phyloP scores from a whole-genome alignment of 37 sponge, comb jelly and placozoan species.

The Aplysina aerophoba region DNA sequence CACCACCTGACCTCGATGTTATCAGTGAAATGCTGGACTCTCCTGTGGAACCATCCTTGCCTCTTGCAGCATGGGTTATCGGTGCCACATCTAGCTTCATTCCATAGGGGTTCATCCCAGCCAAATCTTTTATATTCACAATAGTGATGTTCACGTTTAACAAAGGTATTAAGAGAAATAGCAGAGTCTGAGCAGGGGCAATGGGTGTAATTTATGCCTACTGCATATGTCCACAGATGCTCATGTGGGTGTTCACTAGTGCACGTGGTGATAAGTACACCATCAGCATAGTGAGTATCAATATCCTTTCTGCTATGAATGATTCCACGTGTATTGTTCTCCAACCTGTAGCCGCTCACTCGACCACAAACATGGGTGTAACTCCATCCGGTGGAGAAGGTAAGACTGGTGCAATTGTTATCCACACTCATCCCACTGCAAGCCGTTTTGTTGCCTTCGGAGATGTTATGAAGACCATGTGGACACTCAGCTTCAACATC shows the following conservation, averaged over 20 bases:
- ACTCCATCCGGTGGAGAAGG: not conserved
- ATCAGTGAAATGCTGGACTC: not conserved
- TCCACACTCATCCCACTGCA: not conserved
- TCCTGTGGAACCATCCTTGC: constrained; percentile 12
- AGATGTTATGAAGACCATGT: not conserved
- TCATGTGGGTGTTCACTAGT: not conserved
- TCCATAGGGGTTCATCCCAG: constrained; percentile 29
- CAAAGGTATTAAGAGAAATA: not conserved
- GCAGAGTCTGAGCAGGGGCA: not conserved
- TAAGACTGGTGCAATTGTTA: not conserved
- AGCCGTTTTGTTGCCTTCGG: not conserved
- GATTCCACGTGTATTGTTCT: not conserved
- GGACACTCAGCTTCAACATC: not conserved
- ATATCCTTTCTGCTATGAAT: not conserved
- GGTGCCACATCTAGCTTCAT: not conserved
- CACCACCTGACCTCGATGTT: constrained; percentile 33
- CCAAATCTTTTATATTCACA: not conserved
- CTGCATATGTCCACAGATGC: constrained; percentile 25
- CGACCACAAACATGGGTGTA: constrained; percentile 2
- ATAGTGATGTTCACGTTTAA: not conserved
- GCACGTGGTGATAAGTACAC: not conserved
- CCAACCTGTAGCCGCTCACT: not conserved
- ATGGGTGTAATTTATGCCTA: not conserved
- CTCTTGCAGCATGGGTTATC: constrained; percentile 16
- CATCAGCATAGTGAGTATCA: constrained; percentile 20